phyloP scores from a whole-genome alignment of 2,113 vertebrate genomes.

The Aspidoscelis tigris region DNA sequence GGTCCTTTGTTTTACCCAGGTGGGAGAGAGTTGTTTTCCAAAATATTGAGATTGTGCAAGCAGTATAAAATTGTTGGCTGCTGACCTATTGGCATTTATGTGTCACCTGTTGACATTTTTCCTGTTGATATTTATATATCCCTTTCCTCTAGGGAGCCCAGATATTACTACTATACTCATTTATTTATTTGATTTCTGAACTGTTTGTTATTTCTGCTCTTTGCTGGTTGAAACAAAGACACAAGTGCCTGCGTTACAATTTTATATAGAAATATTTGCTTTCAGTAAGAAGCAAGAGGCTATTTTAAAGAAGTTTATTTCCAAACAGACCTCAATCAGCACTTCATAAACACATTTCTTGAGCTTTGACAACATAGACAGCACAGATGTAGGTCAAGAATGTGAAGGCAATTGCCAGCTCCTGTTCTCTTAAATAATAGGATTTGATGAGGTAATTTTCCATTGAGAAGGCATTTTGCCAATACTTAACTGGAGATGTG shows the following conservation, averaged over 20 bases:
- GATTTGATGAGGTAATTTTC: constrained; percentile 65
- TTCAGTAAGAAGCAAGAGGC: background rate
- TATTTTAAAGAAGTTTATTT: background rate
- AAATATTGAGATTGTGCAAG: background rate
- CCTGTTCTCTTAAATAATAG: constrained; percentile 46
- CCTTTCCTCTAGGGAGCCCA: too few species aligned
- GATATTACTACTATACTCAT: too few species aligned
- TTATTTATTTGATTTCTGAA: background rate
- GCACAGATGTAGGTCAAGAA: constrained; percentile 22
- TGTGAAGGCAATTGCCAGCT: constrained; percentile 36
- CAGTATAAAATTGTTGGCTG: background rate
- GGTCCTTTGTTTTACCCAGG: too few species aligned
- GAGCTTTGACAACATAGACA: constrained; percentile 23
- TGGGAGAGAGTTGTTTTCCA: background rate
- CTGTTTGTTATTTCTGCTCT: background rate
- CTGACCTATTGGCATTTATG: background rate
- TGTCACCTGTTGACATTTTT: background rate
- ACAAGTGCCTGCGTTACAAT: too few species aligned
- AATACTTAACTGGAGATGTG: constrained; percentile 49
- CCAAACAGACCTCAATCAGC: background rate
- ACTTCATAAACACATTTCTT: constrained; percentile 36
- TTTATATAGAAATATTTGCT: background rate
- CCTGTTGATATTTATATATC: background rate
- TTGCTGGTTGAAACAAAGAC: background rate
- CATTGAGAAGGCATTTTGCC: constrained; percentile 56